phyloP scores from a whole-genome alignment of 2,797 vertebrate genomes.

The Liparis tanakae region DNA sequence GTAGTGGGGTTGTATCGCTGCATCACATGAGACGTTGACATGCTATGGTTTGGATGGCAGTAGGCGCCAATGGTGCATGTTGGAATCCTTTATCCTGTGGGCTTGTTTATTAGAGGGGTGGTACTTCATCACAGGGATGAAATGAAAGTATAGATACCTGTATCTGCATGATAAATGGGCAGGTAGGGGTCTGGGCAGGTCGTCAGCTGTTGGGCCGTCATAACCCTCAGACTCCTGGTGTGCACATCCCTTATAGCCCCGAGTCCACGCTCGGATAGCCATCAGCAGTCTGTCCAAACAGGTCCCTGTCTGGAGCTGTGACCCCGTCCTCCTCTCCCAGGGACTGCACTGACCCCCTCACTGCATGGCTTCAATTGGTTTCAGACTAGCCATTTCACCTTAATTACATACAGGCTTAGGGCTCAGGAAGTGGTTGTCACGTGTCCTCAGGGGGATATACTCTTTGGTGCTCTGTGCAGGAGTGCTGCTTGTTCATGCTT shows the following conservation, averaged over 20 bases:
- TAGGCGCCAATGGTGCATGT: slow-evolving; percentile 24
- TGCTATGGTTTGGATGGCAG: slow-evolving; percentile 31
- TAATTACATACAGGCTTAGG: slow-evolving; percentile 57
- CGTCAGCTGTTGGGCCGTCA: slow-evolving; percentile 37
- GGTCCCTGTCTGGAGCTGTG: slow-evolving; percentile 55
- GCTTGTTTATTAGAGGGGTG: slow-evolving; percentile 16
- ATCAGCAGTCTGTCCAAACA: slow-evolving; percentile 52
- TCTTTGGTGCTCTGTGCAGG: slow-evolving; percentile 23
- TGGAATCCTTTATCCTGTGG: background rate
- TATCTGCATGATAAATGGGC: slow-evolving; percentile 29
- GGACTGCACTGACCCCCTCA: slow-evolving; percentile 37
- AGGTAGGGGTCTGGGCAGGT: slow-evolving; percentile 20
- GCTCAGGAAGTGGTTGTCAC: slow-evolving; percentile 62
- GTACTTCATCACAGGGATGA: slow-evolving; percentile 7
- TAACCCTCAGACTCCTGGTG: slow-evolving; percentile 16
- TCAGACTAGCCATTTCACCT: slow-evolving; percentile 56
- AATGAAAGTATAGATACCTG: slow-evolving; percentile 7
- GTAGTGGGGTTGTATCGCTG: slow-evolving; percentile 40
- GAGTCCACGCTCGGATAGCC: slow-evolving; percentile 41
- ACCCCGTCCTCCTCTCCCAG: slow-evolving; percentile 53
- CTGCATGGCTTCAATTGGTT: slow-evolving; percentile 55
- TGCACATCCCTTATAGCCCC: slow-evolving; percentile 32
- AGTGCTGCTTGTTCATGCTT: slow-evolving; percentile 13
- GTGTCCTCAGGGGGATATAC: slow-evolving; percentile 43
- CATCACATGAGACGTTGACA: slow-evolving; percentile 44